These are phyloP conservation scores for Artibeus lituratus DNA, from an alignment of 2,797 vertebrate genomes.

Conservation along the genomic window DNA sequence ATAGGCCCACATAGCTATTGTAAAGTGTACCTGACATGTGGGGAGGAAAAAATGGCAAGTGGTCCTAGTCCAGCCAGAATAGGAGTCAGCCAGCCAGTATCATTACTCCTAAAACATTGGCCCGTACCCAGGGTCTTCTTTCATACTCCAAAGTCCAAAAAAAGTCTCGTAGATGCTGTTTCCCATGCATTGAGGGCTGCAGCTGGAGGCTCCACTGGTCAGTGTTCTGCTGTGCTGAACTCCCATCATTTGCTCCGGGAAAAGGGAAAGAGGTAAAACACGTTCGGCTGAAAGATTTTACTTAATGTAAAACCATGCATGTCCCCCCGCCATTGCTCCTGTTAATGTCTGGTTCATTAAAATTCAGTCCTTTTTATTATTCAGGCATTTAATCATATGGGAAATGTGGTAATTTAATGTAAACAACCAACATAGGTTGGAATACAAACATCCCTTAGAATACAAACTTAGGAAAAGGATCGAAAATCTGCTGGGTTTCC, in stretches of 20 bases:
- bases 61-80: not conserved
- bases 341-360: constrained; percentile 73
- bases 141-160: not conserved
- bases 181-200: not conserved
- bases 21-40: constrained; percentile 45
- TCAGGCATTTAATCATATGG: constrained; percentile 82
- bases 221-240: not conserved
- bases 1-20: constrained; percentile 23
- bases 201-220: not conserved
- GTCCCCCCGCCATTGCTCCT: constrained; percentile 58
- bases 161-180: constrained; percentile 31
- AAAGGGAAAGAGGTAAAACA: constrained; percentile 59
- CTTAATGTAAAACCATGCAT: constrained; percentile 77
- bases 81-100: not conserved
- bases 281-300: constrained; percentile 76
- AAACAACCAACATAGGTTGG: constrained; percentile 80
- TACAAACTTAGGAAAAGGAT: constrained; percentile 78
- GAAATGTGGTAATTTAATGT: constrained; percentile 87
- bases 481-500: constrained; percentile 82
- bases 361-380: constrained; percentile 81
- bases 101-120: constrained; percentile 18
- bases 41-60: not conserved
- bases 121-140: not conserved
- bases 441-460: constrained; percentile 62
- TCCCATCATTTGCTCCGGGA: constrained; percentile 54